Evolutionary conservation across 2,888 invertebrate genomes (phyloP).

Genomic region (Ditula angustiorana): DNA sequence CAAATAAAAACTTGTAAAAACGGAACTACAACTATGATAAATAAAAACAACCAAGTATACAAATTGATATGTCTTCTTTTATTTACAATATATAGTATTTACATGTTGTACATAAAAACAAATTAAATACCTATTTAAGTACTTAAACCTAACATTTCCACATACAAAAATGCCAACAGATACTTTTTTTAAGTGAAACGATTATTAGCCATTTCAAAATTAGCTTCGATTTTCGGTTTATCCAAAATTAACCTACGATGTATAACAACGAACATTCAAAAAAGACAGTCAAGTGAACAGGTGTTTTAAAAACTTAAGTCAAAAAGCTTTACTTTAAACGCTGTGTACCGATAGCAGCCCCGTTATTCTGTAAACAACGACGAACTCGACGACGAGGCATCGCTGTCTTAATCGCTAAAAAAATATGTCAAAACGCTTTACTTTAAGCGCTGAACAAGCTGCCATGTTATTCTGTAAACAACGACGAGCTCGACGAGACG

Average conservation of each 20-base stretch:
- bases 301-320: background rate
- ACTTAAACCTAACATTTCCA: slow-evolving; percentile 36
- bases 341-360: too few relatives aligned
- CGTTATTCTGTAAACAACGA: background rate
- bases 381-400: too few relatives aligned
- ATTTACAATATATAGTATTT: slow-evolving; percentile 81
- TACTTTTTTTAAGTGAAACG: background rate
- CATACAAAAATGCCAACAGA: slow-evolving; percentile 28
- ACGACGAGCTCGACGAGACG: too few relatives aligned
- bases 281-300: slow-evolving; percentile 4
- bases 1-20: too few relatives aligned
- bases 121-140: slow-evolving; percentile 67
- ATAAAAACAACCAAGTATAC: slow-evolving; percentile 62
- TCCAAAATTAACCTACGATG: background rate
- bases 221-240: too few relatives aligned
- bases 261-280: background rate
- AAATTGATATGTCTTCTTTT: slow-evolving; percentile 85
- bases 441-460: too few relatives aligned
- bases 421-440: too few relatives aligned
- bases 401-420: too few relatives aligned
- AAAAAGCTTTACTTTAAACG: background rate
- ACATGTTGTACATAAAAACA: slow-evolving; percentile 60
- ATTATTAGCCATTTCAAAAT: background rate
- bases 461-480: too few relatives aligned
- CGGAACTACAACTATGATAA: too few relatives aligned